Conservation (phyloP, 1,140 invertebrate species). For the Laupala kohalensis region DNA sequence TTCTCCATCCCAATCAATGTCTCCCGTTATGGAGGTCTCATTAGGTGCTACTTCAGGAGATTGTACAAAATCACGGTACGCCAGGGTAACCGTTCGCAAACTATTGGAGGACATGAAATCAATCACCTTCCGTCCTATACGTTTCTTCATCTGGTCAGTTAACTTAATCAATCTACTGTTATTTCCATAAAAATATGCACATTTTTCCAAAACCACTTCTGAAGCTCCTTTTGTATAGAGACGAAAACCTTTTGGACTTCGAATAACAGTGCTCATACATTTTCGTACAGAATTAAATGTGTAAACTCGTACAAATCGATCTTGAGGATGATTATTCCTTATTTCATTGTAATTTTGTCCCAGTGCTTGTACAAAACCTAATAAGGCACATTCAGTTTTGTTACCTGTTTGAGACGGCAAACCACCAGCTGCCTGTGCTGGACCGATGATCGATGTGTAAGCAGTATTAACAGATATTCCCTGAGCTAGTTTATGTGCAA, state of each 20-base stretch:
- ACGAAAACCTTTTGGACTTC: constrained; percentile 33
- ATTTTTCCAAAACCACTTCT: constrained; percentile 44
- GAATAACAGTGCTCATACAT: constrained; percentile 56
- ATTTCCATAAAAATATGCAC: constrained; percentile 35
- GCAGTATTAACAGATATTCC: neutral
- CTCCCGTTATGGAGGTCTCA: constrained; percentile 19
- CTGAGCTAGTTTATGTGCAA: neutral
- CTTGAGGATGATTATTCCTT: constrained; percentile 41
- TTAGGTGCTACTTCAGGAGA: constrained; percentile 19
- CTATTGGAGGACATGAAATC: constrained; percentile 51
- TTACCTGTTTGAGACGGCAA: constrained; percentile 48
- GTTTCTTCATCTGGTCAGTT: constrained; percentile 29
- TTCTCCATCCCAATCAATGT: constrained; percentile 48
- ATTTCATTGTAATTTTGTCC: constrained; percentile 43
- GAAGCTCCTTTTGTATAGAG: constrained; percentile 55
- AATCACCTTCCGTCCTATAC: constrained; percentile 40
- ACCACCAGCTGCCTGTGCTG: constrained; percentile 31
- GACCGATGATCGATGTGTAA: neutral
- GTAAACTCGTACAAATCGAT: constrained; percentile 45
- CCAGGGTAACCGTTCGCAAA: constrained; percentile 45
- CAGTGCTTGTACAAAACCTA: constrained; percentile 47
- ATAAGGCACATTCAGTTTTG: constrained; percentile 54
- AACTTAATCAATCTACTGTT: constrained; percentile 34
- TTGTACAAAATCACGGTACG: constrained; percentile 38
- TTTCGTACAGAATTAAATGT: constrained; percentile 59